Base-by-base conservation (phyloP, 2,113 vertebrate genomes). In the Rhipidura dahli region DNA sequence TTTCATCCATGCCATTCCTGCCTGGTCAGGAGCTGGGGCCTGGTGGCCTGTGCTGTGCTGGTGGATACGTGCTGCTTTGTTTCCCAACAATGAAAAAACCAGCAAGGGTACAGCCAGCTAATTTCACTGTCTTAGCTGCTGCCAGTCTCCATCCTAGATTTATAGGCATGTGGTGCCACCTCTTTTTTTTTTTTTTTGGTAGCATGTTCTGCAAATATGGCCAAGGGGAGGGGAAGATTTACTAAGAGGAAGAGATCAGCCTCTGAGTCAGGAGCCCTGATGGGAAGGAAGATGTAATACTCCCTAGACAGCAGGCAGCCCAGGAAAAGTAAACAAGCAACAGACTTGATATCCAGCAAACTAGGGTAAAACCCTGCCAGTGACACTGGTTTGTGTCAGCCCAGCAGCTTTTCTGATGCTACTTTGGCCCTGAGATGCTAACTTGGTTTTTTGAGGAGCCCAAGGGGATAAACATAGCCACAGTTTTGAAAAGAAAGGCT, bases 391-490 rank as follows among this genome's bases (percentile, higher is more conserved):
- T 92, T 64, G 96, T 93, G 95, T 92, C 97, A 94, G 77, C 47
- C 37, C 84, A 96, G 87, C 73, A 96, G 96, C 95, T 97, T 83
- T 87, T 70, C 79, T 96, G 96, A 91, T 92, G 95, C 79, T 73
- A 10, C 82, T 97, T 94, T 87, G 96, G 91, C 94, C 95, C 97
- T 93, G 42, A 96, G 96, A 95, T 96, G 94, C 93, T 96, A 96
- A 96, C 84, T 79, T 94, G 92, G 16, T 70, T 91, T 63, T 87
- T 51, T 51, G 72, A 94, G 89, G 76, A 89, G 53, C 77, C 76
- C 65, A 71, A 51, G 59, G 35, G 35, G 39, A 84, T 64, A 86
- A 91, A 53, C 51, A 50, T 7, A 83, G 40, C 68, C 71, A 57
- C 26, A 73, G 47, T 77, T 70, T 47, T 24, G 37, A 60, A 64